Percentiles rank a stretch among this genome's conserved stretches.
Conservation (phyloP, 2,113 vertebrate species). For the Phalacrocorax pelagicus region DNA sequence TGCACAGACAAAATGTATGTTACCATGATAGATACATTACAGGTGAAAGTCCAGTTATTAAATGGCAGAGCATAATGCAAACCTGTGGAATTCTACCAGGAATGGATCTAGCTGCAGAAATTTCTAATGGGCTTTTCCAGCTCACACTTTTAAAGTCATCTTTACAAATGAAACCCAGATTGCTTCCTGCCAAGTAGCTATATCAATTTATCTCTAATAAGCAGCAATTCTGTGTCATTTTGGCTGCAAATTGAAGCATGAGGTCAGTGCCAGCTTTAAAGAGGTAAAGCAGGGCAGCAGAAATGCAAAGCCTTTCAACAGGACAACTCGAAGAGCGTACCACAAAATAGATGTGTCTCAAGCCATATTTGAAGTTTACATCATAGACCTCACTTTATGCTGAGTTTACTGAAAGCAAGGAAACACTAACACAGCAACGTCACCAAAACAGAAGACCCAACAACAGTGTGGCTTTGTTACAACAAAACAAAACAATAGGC, state of each 20-base stretch:
- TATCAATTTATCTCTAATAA: neutral
- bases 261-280: neutral
- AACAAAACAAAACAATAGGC: neutral
- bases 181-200: neutral
- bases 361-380: neutral
- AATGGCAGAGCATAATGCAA: neutral
- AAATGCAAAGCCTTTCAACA: neutral
- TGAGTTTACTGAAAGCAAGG: neutral
- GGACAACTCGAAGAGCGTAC: neutral
- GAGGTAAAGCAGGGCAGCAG: neutral
- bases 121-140: neutral
- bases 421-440: neutral
- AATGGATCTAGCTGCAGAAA: neutral
- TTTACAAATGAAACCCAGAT: neutral
- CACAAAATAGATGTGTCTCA: neutral
- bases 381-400: too few relatives aligned
- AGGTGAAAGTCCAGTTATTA: neutral
- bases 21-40: rapidly evolving
- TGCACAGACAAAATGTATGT: neutral
- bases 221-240: neutral
- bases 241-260: neutral
- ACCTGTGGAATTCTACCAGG: neutral
- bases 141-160: neutral
- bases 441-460: neutral
- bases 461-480: neutral